Evolutionary conservation across 2,797 vertebrate genomes (phyloP).

Genomic region (Tauraco hartlaubi): DNA sequence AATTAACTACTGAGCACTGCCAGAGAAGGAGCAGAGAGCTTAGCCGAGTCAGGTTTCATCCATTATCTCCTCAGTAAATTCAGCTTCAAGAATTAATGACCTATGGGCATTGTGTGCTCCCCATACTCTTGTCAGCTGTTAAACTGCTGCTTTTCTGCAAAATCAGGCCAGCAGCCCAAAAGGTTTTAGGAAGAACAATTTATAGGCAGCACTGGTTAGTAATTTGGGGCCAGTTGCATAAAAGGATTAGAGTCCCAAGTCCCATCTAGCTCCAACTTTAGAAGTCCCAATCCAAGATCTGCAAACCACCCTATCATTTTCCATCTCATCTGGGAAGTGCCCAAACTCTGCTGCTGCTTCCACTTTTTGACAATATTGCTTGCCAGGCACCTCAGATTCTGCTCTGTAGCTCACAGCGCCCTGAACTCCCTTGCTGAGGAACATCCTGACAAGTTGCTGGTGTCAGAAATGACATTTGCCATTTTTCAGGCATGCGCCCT

Average conservation of each 20-base stretch:
- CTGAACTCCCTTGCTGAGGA: background rate
- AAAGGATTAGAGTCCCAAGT: conserved; percentile 20
- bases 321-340: background rate
- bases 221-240: background rate
- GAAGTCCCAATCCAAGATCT: background rate
- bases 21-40: background rate
- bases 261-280: background rate
- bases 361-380: background rate
- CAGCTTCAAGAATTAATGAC: conserved; percentile 34
- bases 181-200: background rate
- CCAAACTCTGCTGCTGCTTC: background rate
- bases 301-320: conserved; percentile 36
- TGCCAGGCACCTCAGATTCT: conserved; percentile 13
- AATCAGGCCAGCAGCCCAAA: background rate
- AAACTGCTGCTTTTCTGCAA: conserved; percentile 16
- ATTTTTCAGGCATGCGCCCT: background rate
- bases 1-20: conserved; percentile 27
- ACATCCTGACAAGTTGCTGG: background rate
- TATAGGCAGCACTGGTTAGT: background rate
- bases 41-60: conserved; percentile 32
- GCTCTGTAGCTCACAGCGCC: background rate
- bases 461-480: background rate
- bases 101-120: background rate
- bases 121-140: conserved; percentile 19
- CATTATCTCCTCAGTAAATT: conserved; percentile 23